Evolutionary conservation across 2,888 invertebrate genomes (phyloP).

Genomic region (Drosophila mettleri): DNA sequence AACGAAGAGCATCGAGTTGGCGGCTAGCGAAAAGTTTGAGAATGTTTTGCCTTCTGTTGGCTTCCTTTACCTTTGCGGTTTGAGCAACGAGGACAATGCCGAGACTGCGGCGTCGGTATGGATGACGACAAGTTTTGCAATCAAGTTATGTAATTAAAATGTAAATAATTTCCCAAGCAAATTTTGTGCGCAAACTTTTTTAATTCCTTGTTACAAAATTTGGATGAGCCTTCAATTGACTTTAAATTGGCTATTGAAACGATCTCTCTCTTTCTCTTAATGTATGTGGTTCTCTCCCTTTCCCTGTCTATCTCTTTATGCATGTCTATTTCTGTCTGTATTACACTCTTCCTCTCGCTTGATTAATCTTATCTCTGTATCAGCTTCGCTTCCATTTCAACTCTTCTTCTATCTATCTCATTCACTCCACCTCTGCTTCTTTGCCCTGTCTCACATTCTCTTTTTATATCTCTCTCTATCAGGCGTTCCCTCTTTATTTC

Average conservation of each 20-base stretch:
- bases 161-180: slow-evolving; percentile 67
- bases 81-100: slow-evolving; percentile 19
- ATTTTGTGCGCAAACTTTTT: slow-evolving; percentile 57
- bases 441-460: slow-evolving; percentile 42
- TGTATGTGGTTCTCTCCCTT: background rate
- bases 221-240: slow-evolving; percentile 61
- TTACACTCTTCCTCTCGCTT: slow-evolving; percentile 3
- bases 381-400: no score
- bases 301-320: background rate
- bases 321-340: slow-evolving; percentile 5
- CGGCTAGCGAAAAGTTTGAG: background rate
- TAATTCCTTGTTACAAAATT: slow-evolving; percentile 50
- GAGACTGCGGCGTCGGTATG: slow-evolving; percentile 7
- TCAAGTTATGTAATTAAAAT: slow-evolving; percentile 73
- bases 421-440: slow-evolving; percentile 14
- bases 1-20: slow-evolving; percentile 8
- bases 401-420: background rate
- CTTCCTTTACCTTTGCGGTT: slow-evolving; percentile 43
- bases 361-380: no score
- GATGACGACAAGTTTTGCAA: slow-evolving; percentile 58
- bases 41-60: background rate
- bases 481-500: no score
- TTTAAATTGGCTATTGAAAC: slow-evolving; percentile 61
- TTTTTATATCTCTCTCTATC: slow-evolving; percentile 21
- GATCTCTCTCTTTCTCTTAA: background rate